Evolutionary conservation across 2,797 vertebrate genomes (phyloP), one percentile per base, ranked within the genome.

Genomic region (Danionella dracula): DNA sequence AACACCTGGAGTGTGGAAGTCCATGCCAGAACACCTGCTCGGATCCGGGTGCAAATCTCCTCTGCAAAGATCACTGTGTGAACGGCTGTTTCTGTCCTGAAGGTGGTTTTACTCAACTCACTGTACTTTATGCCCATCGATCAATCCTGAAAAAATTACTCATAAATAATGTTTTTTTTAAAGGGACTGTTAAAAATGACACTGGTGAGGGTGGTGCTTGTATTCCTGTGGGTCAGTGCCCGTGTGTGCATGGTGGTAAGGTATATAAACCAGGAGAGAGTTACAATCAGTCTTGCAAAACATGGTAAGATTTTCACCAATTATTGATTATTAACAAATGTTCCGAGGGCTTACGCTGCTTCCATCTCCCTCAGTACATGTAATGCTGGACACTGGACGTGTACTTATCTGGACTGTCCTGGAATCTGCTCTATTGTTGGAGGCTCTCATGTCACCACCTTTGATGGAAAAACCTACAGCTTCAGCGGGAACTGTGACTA

Each of bases 81-180:
- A 90, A 92, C n/a, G 92, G 92, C 38, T 95, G 93, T 72, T 91
- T 93, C 85, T 96, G 94, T 50, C 92, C 92, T 4, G 1, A 67
- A 56, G 94, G 94, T 91, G 88, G 49, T 21, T 42, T 45, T 6
- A 15, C 31, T 7, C 12, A 37, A 56, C 15, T 10, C n/a, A 15
- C 45, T 8, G 44, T 27, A 15, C n/a, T 42, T 13, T 15, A 12
- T 11, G 15, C 5, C 6, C 15, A n/a, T n/a, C n/a, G n/a, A n/a
- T n/a, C n/a, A n/a, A n/a, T 42, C 42, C 4, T 31, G 29, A 31
- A 31, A 5, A 31, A 31, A 31, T 5, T 31, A 31, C 9, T 1
- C 1, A 5, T 31, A 13, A 27, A 27, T 27, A 41, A 16, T 4
- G 3, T 53, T 6, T 54, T 17, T 54, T 5, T 42, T 56, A 27